Evolutionary conservation across 1,140 invertebrate species (phyloP), one percentile per base, ranked within the genome.

Genomic region (Scaptomyza graminum): DNA sequence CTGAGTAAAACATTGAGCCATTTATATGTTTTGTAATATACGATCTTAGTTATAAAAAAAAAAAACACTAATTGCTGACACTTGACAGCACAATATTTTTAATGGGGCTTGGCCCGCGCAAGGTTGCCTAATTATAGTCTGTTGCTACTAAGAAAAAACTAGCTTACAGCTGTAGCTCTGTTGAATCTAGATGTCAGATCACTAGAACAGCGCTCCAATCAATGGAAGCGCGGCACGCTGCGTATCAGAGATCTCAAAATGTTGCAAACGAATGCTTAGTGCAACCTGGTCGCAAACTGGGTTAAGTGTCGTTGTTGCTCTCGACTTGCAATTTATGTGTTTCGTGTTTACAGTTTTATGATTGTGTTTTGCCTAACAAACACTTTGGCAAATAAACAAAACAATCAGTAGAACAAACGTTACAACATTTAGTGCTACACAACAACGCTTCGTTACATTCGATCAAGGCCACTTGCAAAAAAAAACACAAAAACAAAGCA

Each of bases 341-440:
- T 80, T 84, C 81, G 81, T 85, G 81, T 80, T 85, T 76, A 79
- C 80, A 79, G 80, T 79, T 84, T 84, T 84, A 84, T 84, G 80
- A 84, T 84, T 80, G 74, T 79, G 74, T 79, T 77, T 68, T 81
- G 61, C 68, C 75, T 67, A 51, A 56, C 60, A 73, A 70, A 66
- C 55, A 67, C 44, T 39, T 60, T 59, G 31, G 31, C 65, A 69
- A 83, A 83, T 84, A 83, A 84, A 84, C 80, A 84, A 84, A 79
- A 84, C 76, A 84, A 84, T 84, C 80, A 84, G 73, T 73, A 79
- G 76, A 84, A 70, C 80, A 84, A 84, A 84, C 62, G 80, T 83
- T 83, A 80, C 80, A 84, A 83, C 75, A 83, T 31, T 31, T 31
- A 31, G 7, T 6, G 28, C 5, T 5, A 31, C 28, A 31, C 28